phyloP scores from a whole-genome alignment of 2,888 invertebrate species.

The Eledone cirrhosa region DNA sequence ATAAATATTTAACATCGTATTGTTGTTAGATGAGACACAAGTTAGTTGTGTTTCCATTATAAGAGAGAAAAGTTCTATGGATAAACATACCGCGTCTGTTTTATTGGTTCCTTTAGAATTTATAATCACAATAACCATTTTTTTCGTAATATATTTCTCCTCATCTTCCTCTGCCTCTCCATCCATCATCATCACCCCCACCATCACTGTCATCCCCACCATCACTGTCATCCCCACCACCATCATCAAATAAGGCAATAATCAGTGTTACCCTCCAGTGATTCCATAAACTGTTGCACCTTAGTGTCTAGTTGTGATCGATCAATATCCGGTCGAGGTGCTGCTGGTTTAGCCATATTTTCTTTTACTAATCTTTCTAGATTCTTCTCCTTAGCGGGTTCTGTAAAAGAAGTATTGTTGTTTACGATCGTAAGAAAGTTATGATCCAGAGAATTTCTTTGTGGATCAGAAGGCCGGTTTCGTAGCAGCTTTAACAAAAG shows the following conservation, averaged over 20 bases:
- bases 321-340: not conserved
- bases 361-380: conserved; percentile 13
- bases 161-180: no score
- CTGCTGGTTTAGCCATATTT: not conserved
- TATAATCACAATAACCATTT: no score
- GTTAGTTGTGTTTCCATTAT: no score
- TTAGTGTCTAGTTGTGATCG: not conserved
- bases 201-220: no score
- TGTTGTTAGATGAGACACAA: no score
- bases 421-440: not conserved
- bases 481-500: conserved; percentile 6
- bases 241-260: not conserved
- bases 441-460: not conserved
- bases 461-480: conserved; percentile 11
- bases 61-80: no score
- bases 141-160: no score
- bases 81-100: no score
- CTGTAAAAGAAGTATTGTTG: not conserved
- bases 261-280: not conserved
- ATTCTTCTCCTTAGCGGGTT: not conserved
- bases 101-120: no score
- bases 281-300: not conserved
- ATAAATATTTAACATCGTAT: no score
- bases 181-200: no score
- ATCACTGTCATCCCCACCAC: no score